These are phyloP conservation scores for Zaprionus ornatus DNA, from an alignment of 1,140 invertebrate species.

Conservation along the genomic window DNA sequence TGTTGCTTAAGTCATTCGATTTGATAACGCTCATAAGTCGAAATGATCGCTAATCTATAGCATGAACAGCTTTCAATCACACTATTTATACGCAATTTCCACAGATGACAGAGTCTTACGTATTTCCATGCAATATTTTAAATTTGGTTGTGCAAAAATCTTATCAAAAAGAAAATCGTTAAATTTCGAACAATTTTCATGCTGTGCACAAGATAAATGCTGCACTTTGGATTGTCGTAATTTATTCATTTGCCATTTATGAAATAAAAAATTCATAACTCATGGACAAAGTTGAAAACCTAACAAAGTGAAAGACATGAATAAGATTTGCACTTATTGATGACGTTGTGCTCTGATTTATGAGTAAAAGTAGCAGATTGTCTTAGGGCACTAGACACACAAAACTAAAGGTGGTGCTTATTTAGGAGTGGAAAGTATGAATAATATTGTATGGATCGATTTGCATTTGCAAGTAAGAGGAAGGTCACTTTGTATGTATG, in stretches of 20 bases:
- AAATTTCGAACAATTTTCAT: conserved; percentile 18
- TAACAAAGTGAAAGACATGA: conserved; percentile 56
- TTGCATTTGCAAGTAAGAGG: not conserved
- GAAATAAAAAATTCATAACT: not conserved
- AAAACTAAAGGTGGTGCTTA: not conserved
- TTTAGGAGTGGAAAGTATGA: not conserved
- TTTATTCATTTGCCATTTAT: not conserved
- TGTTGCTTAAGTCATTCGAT: conserved; percentile 70
- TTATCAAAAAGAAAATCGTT: conserved; percentile 18
- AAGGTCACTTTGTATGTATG: not conserved
- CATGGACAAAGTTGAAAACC: not conserved
- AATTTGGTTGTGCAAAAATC: not conserved
- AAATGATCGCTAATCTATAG: not conserved
- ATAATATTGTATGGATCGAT: not conserved
- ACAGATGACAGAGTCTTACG: not conserved
- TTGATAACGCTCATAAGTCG: conserved; percentile 14
- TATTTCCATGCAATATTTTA: not conserved
- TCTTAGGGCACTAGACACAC: not conserved
- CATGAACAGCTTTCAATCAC: not conserved
- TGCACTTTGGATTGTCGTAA: conserved; percentile 28
- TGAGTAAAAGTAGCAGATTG: conserved; percentile 32
- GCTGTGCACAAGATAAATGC: conserved; percentile 29
- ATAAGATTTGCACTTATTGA: conserved; percentile 13
- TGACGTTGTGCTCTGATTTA: conserved; percentile 21
- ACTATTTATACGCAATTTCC: not conserved